A percentile compares a stretch with the other conserved stretches of the same genome.
phyloP scores from a whole-genome alignment of 2,797 vertebrate species.

The Dicrostonyx torquatus region DNA sequence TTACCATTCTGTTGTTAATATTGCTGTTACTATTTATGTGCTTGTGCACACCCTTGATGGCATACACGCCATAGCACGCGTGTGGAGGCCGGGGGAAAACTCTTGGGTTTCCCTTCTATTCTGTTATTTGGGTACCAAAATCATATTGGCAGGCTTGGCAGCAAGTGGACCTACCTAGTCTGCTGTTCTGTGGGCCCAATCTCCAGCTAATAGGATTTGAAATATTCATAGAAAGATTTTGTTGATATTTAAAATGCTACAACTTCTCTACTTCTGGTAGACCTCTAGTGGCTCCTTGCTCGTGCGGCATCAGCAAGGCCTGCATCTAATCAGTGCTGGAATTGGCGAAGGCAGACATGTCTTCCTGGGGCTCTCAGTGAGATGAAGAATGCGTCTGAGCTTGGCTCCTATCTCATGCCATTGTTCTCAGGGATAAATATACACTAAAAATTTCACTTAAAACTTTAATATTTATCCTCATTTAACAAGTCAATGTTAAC shows the following conservation, averaged over 20 bases:
- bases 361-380: neutral
- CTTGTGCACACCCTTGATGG: neutral
- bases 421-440: slow-evolving; percentile 15
- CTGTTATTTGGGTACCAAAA: too few species aligned
- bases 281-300: too few species aligned
- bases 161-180: neutral
- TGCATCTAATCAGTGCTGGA: neutral
- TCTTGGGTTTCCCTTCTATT: neutral
- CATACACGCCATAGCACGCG: too few species aligned
- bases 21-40: neutral
- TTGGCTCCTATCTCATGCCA: neutral
- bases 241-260: neutral
- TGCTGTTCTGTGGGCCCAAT: neutral
- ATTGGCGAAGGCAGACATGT: neutral
- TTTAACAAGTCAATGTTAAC: neutral
- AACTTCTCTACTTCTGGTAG: neutral
- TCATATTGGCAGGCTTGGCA: neutral
- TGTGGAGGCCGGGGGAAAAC: neutral
- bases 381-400: neutral
- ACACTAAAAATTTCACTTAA: neutral
- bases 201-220: neutral
- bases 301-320: neutral
- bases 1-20: neutral
- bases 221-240: neutral
- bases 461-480: neutral